These are phyloP conservation scores for Monomorium pharaonis DNA, from an alignment of 1,140 invertebrate species.

Conservation along the genomic window DNA sequence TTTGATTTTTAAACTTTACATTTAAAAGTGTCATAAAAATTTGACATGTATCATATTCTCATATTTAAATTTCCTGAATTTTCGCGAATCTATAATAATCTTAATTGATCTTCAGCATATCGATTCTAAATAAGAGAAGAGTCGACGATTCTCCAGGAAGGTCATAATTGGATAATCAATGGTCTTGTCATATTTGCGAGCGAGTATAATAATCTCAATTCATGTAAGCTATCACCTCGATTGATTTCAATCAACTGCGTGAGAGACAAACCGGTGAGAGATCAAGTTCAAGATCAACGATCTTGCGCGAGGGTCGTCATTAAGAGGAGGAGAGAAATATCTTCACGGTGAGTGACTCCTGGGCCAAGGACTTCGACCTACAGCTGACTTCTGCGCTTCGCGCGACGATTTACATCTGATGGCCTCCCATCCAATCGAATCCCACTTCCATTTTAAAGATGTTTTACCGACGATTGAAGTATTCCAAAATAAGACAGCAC, in stretches of 20 bases:
- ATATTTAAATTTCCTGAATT: background rate
- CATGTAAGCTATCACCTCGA: conserved; percentile 18
- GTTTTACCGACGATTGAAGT: conserved; percentile 25
- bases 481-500: background rate
- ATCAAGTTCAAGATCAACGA: conserved; percentile 70
- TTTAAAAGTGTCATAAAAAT: background rate
- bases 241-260: conserved; percentile 22
- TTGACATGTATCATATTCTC: background rate
- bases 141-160: background rate
- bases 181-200: background rate
- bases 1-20: background rate
- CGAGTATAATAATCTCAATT: background rate
- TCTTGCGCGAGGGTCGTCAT: background rate
- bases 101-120: background rate
- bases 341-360: conserved; percentile 22
- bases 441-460: background rate
- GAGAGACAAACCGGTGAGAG: background rate
- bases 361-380: conserved; percentile 57
- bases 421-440: background rate
- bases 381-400: background rate
- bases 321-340: background rate
- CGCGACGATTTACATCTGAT: conserved; percentile 50
- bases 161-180: background rate
- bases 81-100: background rate
- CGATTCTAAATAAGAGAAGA: background rate